Conservation (phyloP, 2,888 invertebrate genomes). For the Andricus quercusramuli region DNA sequence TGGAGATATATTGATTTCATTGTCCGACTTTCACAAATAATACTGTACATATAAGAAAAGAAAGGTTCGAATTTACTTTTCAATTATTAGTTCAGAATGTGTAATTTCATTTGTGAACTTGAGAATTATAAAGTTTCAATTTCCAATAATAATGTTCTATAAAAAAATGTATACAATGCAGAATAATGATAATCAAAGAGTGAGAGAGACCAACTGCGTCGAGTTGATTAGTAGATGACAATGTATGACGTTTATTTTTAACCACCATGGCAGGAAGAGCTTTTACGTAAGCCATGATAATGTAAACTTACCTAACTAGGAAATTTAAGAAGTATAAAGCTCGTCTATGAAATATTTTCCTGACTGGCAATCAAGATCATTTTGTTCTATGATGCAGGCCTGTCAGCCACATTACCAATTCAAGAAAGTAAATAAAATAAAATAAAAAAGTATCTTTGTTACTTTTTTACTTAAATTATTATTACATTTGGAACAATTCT, state of each 20-base stretch:
- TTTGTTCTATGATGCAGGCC: too few species aligned
- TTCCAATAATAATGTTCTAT: neutral
- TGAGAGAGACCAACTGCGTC: neutral
- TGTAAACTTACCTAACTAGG: neutral
- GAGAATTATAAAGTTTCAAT: neutral
- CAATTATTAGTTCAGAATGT: too few species aligned
- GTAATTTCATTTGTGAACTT: too few species aligned
- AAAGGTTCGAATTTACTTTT: neutral
- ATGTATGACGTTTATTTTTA: constrained; percentile 6
- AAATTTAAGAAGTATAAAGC: neutral
- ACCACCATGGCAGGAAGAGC: neutral
- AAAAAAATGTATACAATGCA: neutral
- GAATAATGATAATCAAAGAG: neutral
- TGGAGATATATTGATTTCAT: neutral
- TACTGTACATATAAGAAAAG: neutral
- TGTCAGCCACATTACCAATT: too few species aligned
- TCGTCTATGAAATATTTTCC: neutral
- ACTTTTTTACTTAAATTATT: too few species aligned
- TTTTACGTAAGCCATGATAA: neutral
- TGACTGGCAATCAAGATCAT: too few species aligned
- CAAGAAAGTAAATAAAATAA: too few species aligned
- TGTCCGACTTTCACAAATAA: neutral
- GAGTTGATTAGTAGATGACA: constrained; percentile 21
- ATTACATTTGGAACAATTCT: too few species aligned
- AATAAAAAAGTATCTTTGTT: too few species aligned